Percentiles rank a stretch among this genome's conserved stretches.
phyloP scores from a whole-genome alignment of 2,113 vertebrate genomes.

The Mesitornis unicolor region DNA sequence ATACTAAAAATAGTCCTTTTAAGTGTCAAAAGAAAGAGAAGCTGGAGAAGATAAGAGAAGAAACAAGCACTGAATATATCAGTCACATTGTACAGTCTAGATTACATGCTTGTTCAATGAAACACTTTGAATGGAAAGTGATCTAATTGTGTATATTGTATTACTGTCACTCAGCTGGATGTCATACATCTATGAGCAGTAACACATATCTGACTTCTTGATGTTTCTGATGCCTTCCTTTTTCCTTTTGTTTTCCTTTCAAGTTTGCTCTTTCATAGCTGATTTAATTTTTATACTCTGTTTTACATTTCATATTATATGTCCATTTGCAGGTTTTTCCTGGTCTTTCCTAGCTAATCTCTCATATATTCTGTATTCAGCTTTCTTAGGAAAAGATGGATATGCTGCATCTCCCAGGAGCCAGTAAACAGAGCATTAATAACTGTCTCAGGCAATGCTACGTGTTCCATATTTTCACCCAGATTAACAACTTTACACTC shows the following conservation, averaged over 20 bases:
- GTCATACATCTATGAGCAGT: neutral
- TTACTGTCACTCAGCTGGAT: neutral
- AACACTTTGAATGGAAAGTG: neutral
- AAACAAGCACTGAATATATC: neutral
- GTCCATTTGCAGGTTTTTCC: neutral
- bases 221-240: neutral
- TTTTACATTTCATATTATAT: neutral
- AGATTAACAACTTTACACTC: neutral
- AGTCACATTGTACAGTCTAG: neutral
- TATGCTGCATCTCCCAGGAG: neutral
- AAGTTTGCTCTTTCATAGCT: neutral
- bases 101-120: neutral
- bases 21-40: neutral
- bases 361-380: neutral
- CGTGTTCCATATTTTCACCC: conserved; percentile 14
- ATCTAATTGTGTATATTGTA: neutral
- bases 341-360: neutral
- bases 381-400: neutral
- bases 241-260: neutral
- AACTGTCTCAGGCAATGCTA: neutral
- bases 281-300: neutral
- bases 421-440: conserved; percentile 1
- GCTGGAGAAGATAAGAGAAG: neutral
- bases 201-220: neutral
- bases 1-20: neutral